Percentiles rank a stretch among this genome's conserved stretches.
phyloP scores from a whole-genome alignment of 2,797 vertebrate species.

The Lutjanus campechanus region DNA sequence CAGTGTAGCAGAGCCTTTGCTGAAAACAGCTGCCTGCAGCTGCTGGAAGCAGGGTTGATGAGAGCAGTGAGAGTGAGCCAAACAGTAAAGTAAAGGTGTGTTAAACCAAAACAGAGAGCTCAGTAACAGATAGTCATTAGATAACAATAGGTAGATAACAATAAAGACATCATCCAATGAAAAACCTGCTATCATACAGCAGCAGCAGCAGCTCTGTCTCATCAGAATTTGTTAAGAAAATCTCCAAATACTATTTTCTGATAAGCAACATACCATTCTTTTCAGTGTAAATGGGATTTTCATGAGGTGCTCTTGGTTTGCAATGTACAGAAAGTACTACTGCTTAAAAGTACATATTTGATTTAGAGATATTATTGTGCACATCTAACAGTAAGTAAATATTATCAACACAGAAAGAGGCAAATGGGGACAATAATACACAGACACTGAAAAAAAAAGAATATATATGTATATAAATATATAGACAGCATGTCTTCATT shows the following conservation, averaged over 20 bases:
- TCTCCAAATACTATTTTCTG: neutral
- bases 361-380: neutral
- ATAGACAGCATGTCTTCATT: conserved; percentile 13
- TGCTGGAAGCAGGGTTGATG: conserved; percentile 22
- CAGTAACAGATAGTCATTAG: neutral
- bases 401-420: neutral
- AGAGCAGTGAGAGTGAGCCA: neutral
- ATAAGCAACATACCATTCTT: conserved; percentile 5
- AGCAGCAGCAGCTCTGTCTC: neutral
- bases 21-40: conserved; percentile 32
- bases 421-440: neutral
- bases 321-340: too few relatives aligned
- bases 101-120: conserved; percentile 15
- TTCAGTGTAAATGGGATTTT: neutral
- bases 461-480: too few relatives aligned
- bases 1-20: conserved; percentile 20
- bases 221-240: neutral
- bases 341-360: neutral
- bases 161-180: neutral
- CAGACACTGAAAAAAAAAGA: too few relatives aligned
- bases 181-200: neutral
- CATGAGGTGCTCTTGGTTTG: neutral
- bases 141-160: neutral
- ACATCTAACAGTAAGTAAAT: neutral
- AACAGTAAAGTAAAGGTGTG: neutral